phyloP scores from a whole-genome alignment of 1,140 invertebrate species.

The Aphelenchoides avenae region DNA sequence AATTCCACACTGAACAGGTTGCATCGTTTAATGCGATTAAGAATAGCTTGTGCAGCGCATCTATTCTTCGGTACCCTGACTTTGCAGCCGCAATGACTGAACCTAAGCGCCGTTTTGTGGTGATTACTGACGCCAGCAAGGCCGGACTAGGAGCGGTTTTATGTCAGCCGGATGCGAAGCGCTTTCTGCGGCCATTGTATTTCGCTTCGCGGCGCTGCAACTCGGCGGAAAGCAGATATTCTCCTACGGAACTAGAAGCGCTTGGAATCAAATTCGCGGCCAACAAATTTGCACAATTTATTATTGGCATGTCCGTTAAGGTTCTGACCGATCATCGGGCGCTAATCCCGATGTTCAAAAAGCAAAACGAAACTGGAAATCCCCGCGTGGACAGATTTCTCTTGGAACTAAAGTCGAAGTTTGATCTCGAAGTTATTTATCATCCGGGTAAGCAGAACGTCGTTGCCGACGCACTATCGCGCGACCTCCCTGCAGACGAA shows the following conservation, averaged over 20 bases:
- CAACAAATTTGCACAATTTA: slow-evolving; percentile 25
- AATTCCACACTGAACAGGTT: slow-evolving; percentile 13
- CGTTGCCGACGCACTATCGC: slow-evolving; percentile 17
- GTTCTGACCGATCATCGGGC: slow-evolving; percentile 19
- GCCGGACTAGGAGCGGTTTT: slow-evolving; percentile 32
- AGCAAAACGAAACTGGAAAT: slow-evolving; percentile 4
- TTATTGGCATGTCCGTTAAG: not conserved
- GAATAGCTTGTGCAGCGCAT: slow-evolving; percentile 8
- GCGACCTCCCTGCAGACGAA: no score
- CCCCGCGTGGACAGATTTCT: slow-evolving; percentile 13
- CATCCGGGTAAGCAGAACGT: slow-evolving; percentile 15
- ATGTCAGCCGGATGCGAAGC: slow-evolving; percentile 29
- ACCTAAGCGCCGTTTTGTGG: slow-evolving; percentile 20
- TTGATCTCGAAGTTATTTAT: slow-evolving; percentile 7
- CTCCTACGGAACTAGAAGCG: slow-evolving; percentile 21
- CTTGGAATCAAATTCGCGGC: slow-evolving; percentile 13
- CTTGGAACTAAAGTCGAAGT: slow-evolving; percentile 7
- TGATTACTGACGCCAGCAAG: slow-evolving; percentile 36
- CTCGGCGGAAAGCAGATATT: slow-evolving; percentile 14
- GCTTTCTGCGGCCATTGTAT: slow-evolving; percentile 13
- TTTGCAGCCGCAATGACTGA: slow-evolving; percentile 8
- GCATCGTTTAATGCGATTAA: slow-evolving; percentile 34
- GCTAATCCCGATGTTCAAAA: slow-evolving; percentile 13
- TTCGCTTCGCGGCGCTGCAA: not conserved
- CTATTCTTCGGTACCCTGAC: slow-evolving; percentile 32